phyloP scores from a whole-genome alignment of 1,140 invertebrate genomes.

The Diabrotica undecimpunctata region DNA sequence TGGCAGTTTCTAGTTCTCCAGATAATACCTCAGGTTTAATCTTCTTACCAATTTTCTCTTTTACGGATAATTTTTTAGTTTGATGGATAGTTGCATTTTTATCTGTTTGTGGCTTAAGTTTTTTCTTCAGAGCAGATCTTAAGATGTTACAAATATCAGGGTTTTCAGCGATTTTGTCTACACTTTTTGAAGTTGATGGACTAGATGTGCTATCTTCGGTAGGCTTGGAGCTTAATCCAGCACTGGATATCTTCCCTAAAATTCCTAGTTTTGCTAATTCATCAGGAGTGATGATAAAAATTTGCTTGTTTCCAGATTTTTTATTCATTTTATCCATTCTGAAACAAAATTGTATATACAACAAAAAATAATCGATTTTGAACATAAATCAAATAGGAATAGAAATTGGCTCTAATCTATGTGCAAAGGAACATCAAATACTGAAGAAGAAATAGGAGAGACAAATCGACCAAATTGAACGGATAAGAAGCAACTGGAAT shows the following conservation, averaged over 20 bases:
- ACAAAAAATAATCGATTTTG: too few relatives aligned
- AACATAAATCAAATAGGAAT: too few relatives aligned
- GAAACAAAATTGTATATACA: too few relatives aligned
- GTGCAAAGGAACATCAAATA: too few relatives aligned
- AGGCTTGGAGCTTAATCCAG: too few relatives aligned
- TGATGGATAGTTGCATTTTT: neutral
- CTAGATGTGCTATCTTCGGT: too few relatives aligned
- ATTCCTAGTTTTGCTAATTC: neutral
- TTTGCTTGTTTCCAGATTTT: neutral
- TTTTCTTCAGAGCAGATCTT: neutral
- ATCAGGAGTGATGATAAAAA: neutral
- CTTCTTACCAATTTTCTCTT: neutral
- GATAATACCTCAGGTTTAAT: neutral
- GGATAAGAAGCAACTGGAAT: too few relatives aligned
- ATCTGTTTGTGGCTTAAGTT: neutral
- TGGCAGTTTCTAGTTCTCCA: neutral
- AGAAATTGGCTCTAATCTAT: too few relatives aligned
- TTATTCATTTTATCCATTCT: neutral
- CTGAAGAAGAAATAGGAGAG: too few relatives aligned
- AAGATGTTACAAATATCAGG: conserved; percentile 1
- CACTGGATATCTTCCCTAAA: neutral
- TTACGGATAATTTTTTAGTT: neutral
- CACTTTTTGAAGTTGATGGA: too few relatives aligned
- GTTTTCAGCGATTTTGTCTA: neutral
- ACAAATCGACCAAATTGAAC: too few relatives aligned